Percentiles rank a stretch among this genome's conserved stretches.
phyloP scores from a whole-genome alignment of 2,888 invertebrate species.

The Platycnemis pennipes region DNA sequence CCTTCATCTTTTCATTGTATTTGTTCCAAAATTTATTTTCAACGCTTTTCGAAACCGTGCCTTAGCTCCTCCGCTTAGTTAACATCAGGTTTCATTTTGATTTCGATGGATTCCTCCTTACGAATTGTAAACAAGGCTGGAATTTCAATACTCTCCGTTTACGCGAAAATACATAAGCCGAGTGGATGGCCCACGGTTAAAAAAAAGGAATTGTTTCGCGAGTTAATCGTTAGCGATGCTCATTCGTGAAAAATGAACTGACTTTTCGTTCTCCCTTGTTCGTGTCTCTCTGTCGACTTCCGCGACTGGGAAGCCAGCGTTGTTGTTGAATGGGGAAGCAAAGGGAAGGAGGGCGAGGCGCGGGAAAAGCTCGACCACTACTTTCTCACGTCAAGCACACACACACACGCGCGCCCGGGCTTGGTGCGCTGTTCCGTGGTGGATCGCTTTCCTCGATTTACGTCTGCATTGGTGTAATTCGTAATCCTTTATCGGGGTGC shows the following conservation, averaged over 20 bases:
- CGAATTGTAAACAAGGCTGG: too few species aligned
- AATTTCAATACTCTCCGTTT: too few species aligned
- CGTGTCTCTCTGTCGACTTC: background rate
- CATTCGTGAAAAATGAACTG: too few species aligned
- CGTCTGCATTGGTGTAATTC: background rate
- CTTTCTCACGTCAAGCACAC: conserved; percentile 7
- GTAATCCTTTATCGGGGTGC: background rate
- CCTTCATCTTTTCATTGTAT: too few species aligned
- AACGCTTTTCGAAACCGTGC: too few species aligned
- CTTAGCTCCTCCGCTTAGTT: too few species aligned
- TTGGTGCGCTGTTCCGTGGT: too few species aligned
- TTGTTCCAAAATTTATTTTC: too few species aligned
- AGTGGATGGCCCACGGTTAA: background rate
- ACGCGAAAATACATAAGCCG: too few species aligned
- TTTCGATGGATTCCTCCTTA: too few species aligned
- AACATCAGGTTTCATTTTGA: too few species aligned
- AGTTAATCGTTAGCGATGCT: background rate
- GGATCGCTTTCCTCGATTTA: background rate
- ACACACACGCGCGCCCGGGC: too few species aligned
- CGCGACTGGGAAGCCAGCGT: background rate
- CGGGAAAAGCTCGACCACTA: background rate
- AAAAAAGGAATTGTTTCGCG: background rate
- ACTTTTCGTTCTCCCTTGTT: background rate
- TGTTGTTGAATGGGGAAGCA: background rate
- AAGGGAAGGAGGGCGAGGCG: background rate